These are phyloP conservation scores for Cygnus buccinator DNA, from an alignment of 2,113 vertebrate genomes.

Conservation along the genomic window DNA sequence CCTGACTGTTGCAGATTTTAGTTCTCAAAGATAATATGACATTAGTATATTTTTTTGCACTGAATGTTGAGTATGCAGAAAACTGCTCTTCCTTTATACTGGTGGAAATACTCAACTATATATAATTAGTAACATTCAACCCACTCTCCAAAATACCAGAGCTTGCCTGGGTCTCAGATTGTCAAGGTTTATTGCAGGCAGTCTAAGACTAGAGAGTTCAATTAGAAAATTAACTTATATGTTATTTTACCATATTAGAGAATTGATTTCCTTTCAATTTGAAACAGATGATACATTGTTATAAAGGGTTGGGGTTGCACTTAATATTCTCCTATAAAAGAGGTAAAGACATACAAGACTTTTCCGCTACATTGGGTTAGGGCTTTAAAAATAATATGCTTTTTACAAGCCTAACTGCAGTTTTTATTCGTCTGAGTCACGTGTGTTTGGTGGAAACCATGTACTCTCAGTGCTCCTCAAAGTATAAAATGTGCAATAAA, in stretches of 20 bases:
- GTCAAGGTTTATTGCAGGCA: slow-evolving; percentile 61
- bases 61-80: neutral
- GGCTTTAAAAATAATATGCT: slow-evolving; percentile 60
- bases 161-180: slow-evolving; percentile 28
- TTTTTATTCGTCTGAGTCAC: slow-evolving; percentile 62
- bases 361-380: slow-evolving; percentile 75
- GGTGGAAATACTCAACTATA: slow-evolving; percentile 2
- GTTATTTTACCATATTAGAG: slow-evolving; percentile 77
- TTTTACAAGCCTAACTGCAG: slow-evolving; percentile 73
- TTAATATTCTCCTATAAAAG: slow-evolving; percentile 76
- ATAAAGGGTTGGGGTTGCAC: slow-evolving; percentile 64
- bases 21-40: neutral
- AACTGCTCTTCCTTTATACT: neutral
- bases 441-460: slow-evolving; percentile 58
- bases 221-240: slow-evolving; percentile 72
- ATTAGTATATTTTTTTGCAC: neutral
- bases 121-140: slow-evolving; percentile 60
- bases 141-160: neutral
- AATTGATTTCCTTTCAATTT: slow-evolving; percentile 78
- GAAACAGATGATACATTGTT: slow-evolving; percentile 78
- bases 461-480: slow-evolving; percentile 54
- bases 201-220: slow-evolving; percentile 70
- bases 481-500: slow-evolving; percentile 69
- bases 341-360: slow-evolving; percentile 70
- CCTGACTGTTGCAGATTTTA: neutral